These are phyloP conservation scores for Ardeotis arabs DNA, from an alignment of 2,113 vertebrate genomes.

Conservation along the genomic window DNA sequence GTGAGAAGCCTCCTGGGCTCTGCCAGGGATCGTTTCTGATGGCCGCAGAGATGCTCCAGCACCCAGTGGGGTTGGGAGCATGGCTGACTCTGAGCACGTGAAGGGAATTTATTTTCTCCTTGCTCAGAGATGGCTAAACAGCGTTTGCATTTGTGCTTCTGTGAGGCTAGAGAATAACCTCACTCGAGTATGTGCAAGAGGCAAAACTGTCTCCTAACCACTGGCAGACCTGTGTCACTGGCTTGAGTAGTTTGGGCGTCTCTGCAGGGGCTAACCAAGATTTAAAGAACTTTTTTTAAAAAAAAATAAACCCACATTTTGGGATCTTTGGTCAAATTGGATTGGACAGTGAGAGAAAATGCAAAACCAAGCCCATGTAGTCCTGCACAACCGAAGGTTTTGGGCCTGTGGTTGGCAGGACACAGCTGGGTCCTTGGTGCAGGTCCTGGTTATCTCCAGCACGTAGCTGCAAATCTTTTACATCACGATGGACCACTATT, in stretches of 20 bases:
- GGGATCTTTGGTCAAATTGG: neutral
- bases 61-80: rapidly evolving
- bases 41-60: neutral
- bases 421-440: neutral
- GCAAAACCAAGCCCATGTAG: neutral
- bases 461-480: neutral
- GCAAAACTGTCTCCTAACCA: neutral
- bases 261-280: neutral
- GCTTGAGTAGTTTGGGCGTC: neutral
- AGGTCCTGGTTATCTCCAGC: neutral
- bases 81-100: neutral
- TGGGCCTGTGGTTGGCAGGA: rapidly evolving
- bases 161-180: neutral
- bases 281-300: neutral
- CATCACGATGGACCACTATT: neutral
- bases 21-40: neutral
- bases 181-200: rapidly evolving
- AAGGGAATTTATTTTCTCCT: neutral
- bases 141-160: neutral
- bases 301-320: neutral
- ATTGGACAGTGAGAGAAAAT: neutral
- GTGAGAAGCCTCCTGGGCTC: rapidly evolving
- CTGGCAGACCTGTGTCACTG: neutral
- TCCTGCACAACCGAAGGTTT: neutral
- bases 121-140: neutral